These are phyloP conservation scores for Phoxinus phoxinus DNA, from an alignment of 2,113 vertebrate genomes.

Conservation along the genomic window DNA sequence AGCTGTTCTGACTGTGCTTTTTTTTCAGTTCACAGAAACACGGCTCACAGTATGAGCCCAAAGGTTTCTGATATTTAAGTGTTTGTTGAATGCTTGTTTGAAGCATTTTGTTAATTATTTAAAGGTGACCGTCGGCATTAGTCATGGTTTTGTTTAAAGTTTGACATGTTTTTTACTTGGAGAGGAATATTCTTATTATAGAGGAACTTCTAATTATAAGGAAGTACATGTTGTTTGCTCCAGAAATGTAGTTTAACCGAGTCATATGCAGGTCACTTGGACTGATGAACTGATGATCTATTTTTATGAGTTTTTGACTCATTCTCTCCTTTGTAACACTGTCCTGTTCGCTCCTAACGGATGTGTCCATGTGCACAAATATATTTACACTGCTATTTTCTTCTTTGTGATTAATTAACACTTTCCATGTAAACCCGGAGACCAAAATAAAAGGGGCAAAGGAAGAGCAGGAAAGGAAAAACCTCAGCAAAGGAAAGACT, in stretches of 20 bases:
- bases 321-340: background rate
- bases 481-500: slow-evolving; percentile 31
- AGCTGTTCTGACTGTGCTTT: background rate
- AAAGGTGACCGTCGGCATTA: background rate
- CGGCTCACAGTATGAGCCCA: background rate
- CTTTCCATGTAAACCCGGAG: slow-evolving; percentile 8
- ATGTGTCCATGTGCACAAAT: background rate
- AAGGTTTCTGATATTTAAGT: slow-evolving; percentile 12
- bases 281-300: background rate
- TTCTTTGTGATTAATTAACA: slow-evolving; percentile 12
- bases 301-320: slow-evolving; percentile 18
- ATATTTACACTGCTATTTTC: slow-evolving; percentile 1
- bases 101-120: background rate
- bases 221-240: background rate
- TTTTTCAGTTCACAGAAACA: slow-evolving; percentile 10
- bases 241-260: background rate
- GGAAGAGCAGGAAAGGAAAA: slow-evolving; percentile 29
- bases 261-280: background rate
- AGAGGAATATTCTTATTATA: background rate
- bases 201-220: background rate
- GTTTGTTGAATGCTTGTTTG: background rate
- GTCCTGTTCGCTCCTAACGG: background rate
- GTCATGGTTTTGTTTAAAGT: slow-evolving; percentile 9
- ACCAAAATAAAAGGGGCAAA: slow-evolving; percentile 9
- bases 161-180: background rate